These are phyloP conservation scores for Entomobrya multifasciata DNA, from an alignment of 2,888 invertebrate genomes.

Conservation along the genomic window DNA sequence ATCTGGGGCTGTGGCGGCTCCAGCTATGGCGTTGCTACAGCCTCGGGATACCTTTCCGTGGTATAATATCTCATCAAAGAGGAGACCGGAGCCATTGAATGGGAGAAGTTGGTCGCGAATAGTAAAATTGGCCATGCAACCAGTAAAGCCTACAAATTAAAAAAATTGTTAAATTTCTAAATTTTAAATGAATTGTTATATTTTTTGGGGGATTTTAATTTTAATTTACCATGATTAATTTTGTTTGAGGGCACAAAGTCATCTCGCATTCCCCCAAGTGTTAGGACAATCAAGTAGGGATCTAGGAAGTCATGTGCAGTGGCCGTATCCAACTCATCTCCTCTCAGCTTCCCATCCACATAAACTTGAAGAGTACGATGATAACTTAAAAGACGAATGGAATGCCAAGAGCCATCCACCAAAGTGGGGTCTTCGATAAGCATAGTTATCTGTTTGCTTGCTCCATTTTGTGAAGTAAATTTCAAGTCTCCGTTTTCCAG, in stretches of 20 bases:
- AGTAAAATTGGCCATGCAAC: conserved; percentile 93
- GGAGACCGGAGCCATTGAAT: conserved; percentile 92
- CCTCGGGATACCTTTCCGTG: conserved; percentile 89
- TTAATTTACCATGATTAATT: conserved; percentile 77
- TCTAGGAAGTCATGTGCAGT: conserved; percentile 95
- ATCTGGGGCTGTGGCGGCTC: conserved; percentile 89
- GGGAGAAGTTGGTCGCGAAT: conserved; percentile 95
- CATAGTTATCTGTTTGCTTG: conserved; percentile 89
- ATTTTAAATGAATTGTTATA: no score
- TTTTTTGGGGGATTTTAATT: no score
- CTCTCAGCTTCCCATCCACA: conserved; percentile 87
- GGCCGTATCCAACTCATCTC: conserved; percentile 92
- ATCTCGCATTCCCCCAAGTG: conserved; percentile 88
- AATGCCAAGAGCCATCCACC: conserved; percentile 94
- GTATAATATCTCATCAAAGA: conserved; percentile 87
- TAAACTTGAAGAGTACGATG: conserved; percentile 85
- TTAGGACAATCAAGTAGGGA: conserved; percentile 91
- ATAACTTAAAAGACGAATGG: conserved; percentile 87
- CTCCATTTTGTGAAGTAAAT: conserved; percentile 90
- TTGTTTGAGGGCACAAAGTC: conserved; percentile 75
- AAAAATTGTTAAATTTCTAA: conserved; percentile 33
- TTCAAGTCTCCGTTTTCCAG: conserved; percentile 88
- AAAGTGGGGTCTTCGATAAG: conserved; percentile 84
- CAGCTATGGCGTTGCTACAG: conserved; percentile 88
- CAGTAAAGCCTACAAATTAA: conserved; percentile 86